Evolutionary conservation across 2,888 invertebrate species (phyloP).

Genomic region (Dicyrtomina minuta): DNA sequence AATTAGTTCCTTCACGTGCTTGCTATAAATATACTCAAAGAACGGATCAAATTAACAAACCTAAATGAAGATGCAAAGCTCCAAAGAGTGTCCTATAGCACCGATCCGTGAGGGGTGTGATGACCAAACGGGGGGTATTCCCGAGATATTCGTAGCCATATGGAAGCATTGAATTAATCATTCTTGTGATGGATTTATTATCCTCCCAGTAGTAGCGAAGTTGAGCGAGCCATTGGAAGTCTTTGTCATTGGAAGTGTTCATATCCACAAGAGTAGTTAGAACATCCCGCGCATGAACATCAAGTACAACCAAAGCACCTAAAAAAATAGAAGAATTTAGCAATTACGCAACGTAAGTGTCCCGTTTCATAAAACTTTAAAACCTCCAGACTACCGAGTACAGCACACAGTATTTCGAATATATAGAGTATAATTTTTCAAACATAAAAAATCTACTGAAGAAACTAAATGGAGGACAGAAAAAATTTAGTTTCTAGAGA

Average conservation of each 20-base stretch:
- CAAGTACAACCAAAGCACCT: constrained; percentile 76
- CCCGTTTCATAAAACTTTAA: neutral
- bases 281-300: constrained; percentile 90
- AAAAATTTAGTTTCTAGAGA: too few species aligned
- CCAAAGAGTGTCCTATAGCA: constrained; percentile 82
- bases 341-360: neutral
- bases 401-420: too few species aligned
- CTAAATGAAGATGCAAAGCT: constrained; percentile 78
- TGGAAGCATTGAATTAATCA: constrained; percentile 75
- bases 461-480: too few species aligned
- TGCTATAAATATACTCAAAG: neutral
- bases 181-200: constrained; percentile 68
- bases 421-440: too few species aligned
- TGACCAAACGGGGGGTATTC: constrained; percentile 73
- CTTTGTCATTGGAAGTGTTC: constrained; percentile 62
- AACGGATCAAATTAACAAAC: constrained; percentile 55
- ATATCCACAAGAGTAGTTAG: constrained; percentile 63
- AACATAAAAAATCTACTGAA: too few species aligned
- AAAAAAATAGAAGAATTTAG: too few species aligned
- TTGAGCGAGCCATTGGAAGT: constrained; percentile 84
- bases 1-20: neutral
- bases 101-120: constrained; percentile 73
- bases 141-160: constrained; percentile 85
- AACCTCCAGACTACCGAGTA: too few species aligned
- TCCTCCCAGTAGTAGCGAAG: constrained; percentile 68